Evolutionary conservation across 2,113 vertebrate genomes (phyloP), one percentile per base, ranked within the genome.

Genomic region (Larimichthys crocea): DNA sequence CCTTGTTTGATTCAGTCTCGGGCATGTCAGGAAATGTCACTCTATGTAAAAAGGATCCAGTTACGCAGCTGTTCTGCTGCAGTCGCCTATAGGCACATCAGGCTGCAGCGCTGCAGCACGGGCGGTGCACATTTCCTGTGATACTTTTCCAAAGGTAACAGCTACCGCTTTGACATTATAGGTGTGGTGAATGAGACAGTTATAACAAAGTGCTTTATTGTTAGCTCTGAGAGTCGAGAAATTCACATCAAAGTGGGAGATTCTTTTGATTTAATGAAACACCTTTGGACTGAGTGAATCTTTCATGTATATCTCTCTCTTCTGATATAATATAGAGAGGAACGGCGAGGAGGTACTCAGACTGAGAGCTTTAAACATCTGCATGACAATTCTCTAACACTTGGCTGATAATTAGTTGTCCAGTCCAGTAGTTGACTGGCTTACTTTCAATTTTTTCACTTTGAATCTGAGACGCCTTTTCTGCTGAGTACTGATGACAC

Each of bases 1-100:
- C 9, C 80, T 73, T 76, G 67, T 83, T 79, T 81, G 31, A 66
- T 61, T 85, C 57, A 79, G 79, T 56, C 76, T 61, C 24, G 1
- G 35, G 35, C 79, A 80, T 29, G 63, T 87, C 79, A 76, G 82
- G 69, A 84, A 82, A 80, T 82, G 82, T 85, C 85, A 22, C 64
- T 19, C 20, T 10, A 67, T 69, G 31, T 57, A 52, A 85, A 79
- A 46, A 49, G 24, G 77, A 76, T 76, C 76, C n/a, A 24, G 3
- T 84, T 76, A 53, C 19, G 1, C 48, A 3, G 24, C 55, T 61
- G 53, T 52, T 74, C 15, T 68, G 50, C 26, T 17, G 2, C 0
- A 5, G 65, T 44, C 24, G 44, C 74, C 65, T 76, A 52, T 29
- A 29, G 2, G 20, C 20, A 55, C 55, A 22, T 2, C 24, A 74